phyloP scores from a whole-genome alignment of 2,797 vertebrate genomes.

The Phoeniculus purpureus region DNA sequence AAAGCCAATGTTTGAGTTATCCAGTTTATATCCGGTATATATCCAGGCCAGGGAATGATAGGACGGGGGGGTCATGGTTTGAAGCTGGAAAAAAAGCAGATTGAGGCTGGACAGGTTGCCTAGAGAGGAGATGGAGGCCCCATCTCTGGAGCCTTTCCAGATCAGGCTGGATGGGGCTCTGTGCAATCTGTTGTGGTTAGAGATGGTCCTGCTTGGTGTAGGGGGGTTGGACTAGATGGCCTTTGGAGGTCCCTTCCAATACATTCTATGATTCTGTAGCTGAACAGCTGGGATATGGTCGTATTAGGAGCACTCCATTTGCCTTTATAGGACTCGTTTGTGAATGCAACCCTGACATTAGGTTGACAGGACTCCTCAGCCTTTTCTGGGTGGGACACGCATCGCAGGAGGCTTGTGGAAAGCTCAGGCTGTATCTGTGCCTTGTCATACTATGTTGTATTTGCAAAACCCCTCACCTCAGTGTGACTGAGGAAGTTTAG shows the following conservation, averaged over 20 bases:
- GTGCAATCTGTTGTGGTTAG: too few relatives aligned
- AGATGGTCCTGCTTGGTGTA: too few relatives aligned
- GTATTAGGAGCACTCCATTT: neutral
- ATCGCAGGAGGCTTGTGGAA: neutral
- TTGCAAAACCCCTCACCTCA: fast-evolving
- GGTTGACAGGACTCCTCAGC: neutral
- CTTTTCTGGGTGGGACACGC: neutral
- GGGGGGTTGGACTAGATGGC: too few relatives aligned
- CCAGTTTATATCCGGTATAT: too few relatives aligned
- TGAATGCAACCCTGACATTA: neutral
- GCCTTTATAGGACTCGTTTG: neutral
- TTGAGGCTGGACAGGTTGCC: too few relatives aligned
- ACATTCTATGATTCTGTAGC: neutral
- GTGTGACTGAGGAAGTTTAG: neutral
- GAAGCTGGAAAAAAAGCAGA: too few relatives aligned
- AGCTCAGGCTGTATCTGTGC: neutral
- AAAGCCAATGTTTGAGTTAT: neutral
- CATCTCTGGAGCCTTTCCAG: too few relatives aligned
- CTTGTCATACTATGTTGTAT: neutral
- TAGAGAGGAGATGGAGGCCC: too few relatives aligned
- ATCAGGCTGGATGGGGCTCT: too few relatives aligned
- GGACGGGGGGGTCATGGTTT: too few relatives aligned
- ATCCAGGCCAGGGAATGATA: too few relatives aligned
- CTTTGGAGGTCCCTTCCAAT: too few relatives aligned
- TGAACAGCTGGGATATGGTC: neutral